Conservation (phyloP, 2,797 vertebrate genomes). For the Chrosomus eos region DNA sequence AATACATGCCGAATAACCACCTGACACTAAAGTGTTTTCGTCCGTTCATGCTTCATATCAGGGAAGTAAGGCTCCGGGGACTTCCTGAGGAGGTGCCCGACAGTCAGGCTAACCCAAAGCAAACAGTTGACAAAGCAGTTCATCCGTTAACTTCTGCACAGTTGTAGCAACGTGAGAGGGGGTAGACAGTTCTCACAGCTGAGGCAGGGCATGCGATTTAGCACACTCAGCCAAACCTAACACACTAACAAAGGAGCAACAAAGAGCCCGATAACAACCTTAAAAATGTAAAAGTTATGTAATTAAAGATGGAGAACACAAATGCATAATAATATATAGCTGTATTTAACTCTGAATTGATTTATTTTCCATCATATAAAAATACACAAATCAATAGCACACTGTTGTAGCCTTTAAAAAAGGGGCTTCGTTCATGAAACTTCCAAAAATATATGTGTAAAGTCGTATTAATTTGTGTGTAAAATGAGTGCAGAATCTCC, state of each 20-base stretch:
- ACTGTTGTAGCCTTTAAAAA: neutral
- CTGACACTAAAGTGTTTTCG: neutral
- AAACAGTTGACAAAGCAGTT: conserved; percentile 41
- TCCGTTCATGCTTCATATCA: neutral
- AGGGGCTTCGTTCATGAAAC: too few species aligned
- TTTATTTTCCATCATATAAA: neutral
- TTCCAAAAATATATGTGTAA: too few species aligned
- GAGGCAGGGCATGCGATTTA: conserved; percentile 32
- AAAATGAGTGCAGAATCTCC: neutral
- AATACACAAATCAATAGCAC: neutral
- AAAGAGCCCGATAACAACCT: conserved; percentile 13
- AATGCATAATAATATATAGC: neutral
- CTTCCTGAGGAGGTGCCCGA: conserved; percentile 20
- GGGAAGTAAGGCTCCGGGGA: conserved; percentile 15
- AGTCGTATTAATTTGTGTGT: neutral
- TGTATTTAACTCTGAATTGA: neutral
- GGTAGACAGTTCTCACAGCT: conserved; percentile 33
- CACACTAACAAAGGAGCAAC: conserved; percentile 9
- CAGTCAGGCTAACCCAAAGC: conserved; percentile 12
- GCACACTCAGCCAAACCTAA: conserved; percentile 33
- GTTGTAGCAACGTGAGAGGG: conserved; percentile 24
- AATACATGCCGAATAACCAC: neutral
- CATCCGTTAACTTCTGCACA: conserved; percentile 23
- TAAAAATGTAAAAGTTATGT: neutral
- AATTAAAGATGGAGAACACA: neutral